phyloP scores from a whole-genome alignment of 2,797 vertebrate species.

The Ctenopoma multispine region DNA sequence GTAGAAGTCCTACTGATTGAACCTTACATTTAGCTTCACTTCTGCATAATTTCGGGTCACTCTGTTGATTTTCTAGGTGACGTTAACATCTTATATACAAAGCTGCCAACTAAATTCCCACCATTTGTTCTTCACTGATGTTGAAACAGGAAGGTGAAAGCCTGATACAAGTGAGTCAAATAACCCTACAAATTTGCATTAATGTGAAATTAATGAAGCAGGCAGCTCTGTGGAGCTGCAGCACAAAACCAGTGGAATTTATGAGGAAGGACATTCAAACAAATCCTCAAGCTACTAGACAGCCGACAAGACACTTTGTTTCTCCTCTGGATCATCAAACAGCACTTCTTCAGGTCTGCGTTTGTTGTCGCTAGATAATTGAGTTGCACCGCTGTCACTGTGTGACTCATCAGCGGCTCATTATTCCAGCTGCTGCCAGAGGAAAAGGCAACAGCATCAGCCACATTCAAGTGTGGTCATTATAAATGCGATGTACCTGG shows the following conservation, averaged over 20 bases:
- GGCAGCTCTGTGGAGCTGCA: background rate
- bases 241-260: constrained; percentile 26
- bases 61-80: constrained; percentile 5
- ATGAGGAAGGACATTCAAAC: constrained; percentile 53
- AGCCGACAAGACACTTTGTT: constrained; percentile 39
- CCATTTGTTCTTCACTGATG: constrained; percentile 21
- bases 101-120: constrained; percentile 21
- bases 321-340: constrained; percentile 56
- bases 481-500: constrained; percentile 39
- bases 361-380: constrained; percentile 72
- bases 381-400: constrained; percentile 60
- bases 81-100: constrained; percentile 16
- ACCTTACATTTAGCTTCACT: no score
- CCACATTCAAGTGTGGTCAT: constrained; percentile 48
- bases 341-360: constrained; percentile 38
- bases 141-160: constrained; percentile 17
- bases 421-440: constrained; percentile 64
- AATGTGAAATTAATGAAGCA: constrained; percentile 38
- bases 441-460: constrained; percentile 46
- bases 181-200: constrained; percentile 46
- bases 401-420: constrained; percentile 70
- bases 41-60: no score
- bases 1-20: no score
- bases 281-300: constrained; percentile 27
- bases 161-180: constrained; percentile 27